These are phyloP conservation scores for Brenthis daphne DNA, from an alignment of 2,888 invertebrate genomes.

Conservation along the genomic window DNA sequence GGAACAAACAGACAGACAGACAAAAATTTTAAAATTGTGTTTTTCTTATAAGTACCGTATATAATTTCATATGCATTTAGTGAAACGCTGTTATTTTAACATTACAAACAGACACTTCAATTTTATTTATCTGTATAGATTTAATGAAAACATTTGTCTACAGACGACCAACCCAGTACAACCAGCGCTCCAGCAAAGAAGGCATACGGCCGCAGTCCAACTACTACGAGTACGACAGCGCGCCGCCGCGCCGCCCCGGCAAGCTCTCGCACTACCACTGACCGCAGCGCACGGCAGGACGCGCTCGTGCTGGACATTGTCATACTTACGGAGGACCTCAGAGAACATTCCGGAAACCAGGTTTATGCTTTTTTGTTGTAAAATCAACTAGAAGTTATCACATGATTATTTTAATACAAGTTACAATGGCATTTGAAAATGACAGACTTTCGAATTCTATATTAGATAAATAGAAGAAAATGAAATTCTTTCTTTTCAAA, in stretches of 20 bases:
- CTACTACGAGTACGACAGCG: slow-evolving; percentile 92
- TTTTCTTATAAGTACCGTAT: too few species aligned
- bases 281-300: slow-evolving; percentile 27
- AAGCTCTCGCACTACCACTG: slow-evolving; percentile 80
- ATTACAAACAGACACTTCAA: too few species aligned
- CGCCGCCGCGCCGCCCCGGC: slow-evolving; percentile 79
- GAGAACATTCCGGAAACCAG: neutral
- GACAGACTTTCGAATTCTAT: too few species aligned
- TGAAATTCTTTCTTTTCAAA: too few species aligned
- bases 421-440: too few species aligned
- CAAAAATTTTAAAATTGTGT: too few species aligned
- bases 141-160: slow-evolving; percentile 33
- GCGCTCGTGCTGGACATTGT: slow-evolving; percentile 14
- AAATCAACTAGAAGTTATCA: neutral
- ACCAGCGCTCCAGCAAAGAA: slow-evolving; percentile 83
- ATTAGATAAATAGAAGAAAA: too few species aligned
- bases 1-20: too few species aligned
- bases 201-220: slow-evolving; percentile 88
- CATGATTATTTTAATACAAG: too few species aligned
- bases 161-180: slow-evolving; percentile 71
- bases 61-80: too few species aligned
- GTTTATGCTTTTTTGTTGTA: slow-evolving; percentile 3
- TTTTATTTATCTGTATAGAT: too few species aligned
- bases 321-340: slow-evolving; percentile 4
- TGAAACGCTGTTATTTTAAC: too few species aligned